A percentile compares a stretch with the other conserved stretches of the same genome.
phyloP scores from a whole-genome alignment of 2,113 vertebrate genomes.

The Corythaeola cristata region DNA sequence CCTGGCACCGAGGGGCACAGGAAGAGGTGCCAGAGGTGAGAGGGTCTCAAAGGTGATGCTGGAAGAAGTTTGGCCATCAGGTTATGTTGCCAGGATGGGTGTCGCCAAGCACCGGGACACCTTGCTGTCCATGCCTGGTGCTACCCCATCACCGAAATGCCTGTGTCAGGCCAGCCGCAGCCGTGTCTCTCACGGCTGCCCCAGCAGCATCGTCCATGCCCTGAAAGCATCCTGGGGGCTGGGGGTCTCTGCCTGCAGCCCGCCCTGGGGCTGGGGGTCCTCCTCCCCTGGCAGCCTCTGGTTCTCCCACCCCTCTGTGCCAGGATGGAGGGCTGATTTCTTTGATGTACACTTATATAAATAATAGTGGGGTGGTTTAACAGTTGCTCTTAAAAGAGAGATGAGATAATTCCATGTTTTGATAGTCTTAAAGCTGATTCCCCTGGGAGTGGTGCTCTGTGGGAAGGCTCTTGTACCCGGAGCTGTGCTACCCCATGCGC shows the following conservation, averaged over 20 bases:
- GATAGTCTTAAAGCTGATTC: slow-evolving; percentile 54
- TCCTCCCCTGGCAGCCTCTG: neutral
- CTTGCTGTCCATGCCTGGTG: neutral
- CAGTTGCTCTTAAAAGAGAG: slow-evolving; percentile 51
- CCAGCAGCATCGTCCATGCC: neutral
- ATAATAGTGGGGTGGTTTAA: slow-evolving; percentile 60
- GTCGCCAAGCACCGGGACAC: neutral
- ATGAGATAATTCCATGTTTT: slow-evolving; percentile 73
- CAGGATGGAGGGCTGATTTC: neutral
- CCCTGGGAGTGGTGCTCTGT: neutral
- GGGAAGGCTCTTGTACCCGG: neutral
- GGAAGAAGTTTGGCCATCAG: neutral
- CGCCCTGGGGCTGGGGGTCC: neutral
- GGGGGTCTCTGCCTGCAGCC: neutral
- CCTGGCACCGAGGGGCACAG: neutral
- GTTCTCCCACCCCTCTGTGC: neutral
- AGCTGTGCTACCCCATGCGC: neutral
- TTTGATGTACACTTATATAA: slow-evolving; percentile 26
- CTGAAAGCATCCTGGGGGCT: neutral
- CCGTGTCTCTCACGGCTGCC: neutral
- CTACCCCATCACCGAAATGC: neutral
- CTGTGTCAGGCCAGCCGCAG: neutral
- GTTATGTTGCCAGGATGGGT: neutral
- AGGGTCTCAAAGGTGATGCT: neutral
- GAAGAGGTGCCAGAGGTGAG: neutral